Evolutionary conservation across 2,113 vertebrate genomes (phyloP).

Genomic region (Pristiophorus japonicus): DNA sequence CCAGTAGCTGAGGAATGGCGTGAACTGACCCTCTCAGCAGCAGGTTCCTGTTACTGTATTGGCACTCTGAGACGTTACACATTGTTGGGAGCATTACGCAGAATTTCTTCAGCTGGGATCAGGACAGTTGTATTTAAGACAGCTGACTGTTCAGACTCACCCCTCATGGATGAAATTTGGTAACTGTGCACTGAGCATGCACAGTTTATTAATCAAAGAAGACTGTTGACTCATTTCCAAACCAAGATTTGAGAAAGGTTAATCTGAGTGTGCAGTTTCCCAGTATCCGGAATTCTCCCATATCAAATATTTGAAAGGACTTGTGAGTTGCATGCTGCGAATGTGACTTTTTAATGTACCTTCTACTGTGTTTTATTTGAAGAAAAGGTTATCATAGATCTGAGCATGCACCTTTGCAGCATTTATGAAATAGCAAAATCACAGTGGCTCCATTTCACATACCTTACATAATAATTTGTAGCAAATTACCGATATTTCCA

Average conservation of each 20-base stretch:
- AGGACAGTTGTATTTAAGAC: neutral
- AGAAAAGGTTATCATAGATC: neutral
- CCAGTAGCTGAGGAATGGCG: neutral
- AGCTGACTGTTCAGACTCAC: too few relatives aligned
- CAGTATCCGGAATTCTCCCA: too few relatives aligned
- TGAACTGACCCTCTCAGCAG: neutral
- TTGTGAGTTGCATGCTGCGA: too few relatives aligned
- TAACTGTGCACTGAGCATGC: too few relatives aligned
- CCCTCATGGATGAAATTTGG: too few relatives aligned
- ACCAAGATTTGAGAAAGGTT: too few relatives aligned
- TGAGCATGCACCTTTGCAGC: neutral
- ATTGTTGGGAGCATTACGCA: neutral
- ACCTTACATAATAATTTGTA: neutral
- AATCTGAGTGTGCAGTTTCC: too few relatives aligned
- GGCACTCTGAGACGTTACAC: neutral
- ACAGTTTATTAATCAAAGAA: neutral
- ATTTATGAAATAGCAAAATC: neutral
- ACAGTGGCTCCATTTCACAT: neutral
- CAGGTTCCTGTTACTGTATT: neutral
- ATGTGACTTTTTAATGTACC: too few relatives aligned
- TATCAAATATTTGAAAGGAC: too few relatives aligned
- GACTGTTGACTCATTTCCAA: neutral
- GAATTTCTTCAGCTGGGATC: neutral
- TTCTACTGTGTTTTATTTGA: neutral
- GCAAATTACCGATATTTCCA: neutral